A percentile compares a stretch with the other conserved stretches of the same genome.
Conservation (phyloP, 2,888 invertebrate species). For the Autographa pulchrina region DNA sequence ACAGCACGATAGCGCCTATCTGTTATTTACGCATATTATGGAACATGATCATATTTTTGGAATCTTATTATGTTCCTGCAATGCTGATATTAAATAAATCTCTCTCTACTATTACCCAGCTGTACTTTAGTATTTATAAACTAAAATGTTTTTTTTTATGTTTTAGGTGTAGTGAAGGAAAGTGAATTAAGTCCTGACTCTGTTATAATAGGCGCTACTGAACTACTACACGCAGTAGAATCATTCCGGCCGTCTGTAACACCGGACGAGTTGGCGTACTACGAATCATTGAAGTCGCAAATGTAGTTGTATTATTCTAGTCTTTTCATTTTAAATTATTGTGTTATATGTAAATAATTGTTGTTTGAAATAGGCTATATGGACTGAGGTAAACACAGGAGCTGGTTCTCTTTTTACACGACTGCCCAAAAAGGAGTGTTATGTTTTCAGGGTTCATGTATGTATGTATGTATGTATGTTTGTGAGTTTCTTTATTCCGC, state of each 20-base stretch:
- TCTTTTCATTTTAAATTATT: conserved; percentile 14
- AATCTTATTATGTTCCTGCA: too few species aligned
- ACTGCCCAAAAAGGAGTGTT: too few species aligned
- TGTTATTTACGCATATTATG: too few species aligned
- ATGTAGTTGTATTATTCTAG: conserved; percentile 63
- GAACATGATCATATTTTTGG: too few species aligned
- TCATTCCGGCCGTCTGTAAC: conserved; percentile 93
- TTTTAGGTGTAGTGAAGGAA: conserved; percentile 85
- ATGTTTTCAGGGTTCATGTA: too few species aligned
- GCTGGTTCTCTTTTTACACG: conserved; percentile 26
- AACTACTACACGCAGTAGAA: conserved; percentile 90
- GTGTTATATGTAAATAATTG: conserved; percentile 11
- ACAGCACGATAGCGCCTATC: too few species aligned
- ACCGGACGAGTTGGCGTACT: conserved; percentile 91
- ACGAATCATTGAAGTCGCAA: conserved; percentile 85
- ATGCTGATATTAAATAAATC: background rate
- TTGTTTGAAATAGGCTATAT: conserved; percentile 9
- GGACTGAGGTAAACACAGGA: conserved; percentile 27
- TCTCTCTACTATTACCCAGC: too few species aligned
- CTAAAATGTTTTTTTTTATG: conserved; percentile 19
- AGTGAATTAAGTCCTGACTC: conserved; percentile 87
- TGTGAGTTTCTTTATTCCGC: too few species aligned
- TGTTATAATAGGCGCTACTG: conserved; percentile 90
- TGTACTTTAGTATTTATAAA: background rate
- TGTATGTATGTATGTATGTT: too few species aligned